These are phyloP conservation scores for Rhogogaster chlorosoma DNA, from an alignment of 2,888 invertebrate species.

Conservation along the genomic window DNA sequence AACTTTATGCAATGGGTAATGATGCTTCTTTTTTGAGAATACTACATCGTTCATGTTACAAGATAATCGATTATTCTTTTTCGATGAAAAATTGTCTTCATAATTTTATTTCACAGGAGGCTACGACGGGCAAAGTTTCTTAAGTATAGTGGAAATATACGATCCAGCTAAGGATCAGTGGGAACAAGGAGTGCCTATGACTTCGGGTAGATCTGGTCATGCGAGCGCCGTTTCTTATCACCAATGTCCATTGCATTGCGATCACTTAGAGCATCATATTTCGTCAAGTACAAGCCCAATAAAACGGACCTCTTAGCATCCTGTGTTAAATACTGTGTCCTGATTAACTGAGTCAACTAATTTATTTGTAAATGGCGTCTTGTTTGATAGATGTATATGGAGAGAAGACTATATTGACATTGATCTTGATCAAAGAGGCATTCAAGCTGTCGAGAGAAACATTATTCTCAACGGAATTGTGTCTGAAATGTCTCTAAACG, in stretches of 20 bases:
- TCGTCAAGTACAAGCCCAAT: constrained; percentile 61
- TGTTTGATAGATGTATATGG: constrained; percentile 40
- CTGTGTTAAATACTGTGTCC: constrained; percentile 21
- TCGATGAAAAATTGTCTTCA: not conserved
- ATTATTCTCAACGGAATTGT: not conserved
- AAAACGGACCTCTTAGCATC: constrained; percentile 46
- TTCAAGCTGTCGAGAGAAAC: not conserved
- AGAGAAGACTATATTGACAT: constrained; percentile 53
- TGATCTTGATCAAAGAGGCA: constrained; percentile 4
- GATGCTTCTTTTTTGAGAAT: constrained; percentile 40
- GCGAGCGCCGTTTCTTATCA: constrained; percentile 94
- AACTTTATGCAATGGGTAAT: constrained; percentile 93
- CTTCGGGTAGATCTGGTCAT: constrained; percentile 94
- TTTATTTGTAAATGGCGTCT: constrained; percentile 35
- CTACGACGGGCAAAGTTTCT: constrained; percentile 92
- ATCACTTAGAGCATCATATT: constrained; percentile 69
- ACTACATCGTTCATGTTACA: not conserved
- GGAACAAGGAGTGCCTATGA: constrained; percentile 88
- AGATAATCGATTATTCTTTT: not conserved
- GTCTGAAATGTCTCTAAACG: not conserved
- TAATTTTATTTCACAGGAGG: constrained; percentile 83
- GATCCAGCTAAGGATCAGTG: constrained; percentile 89
- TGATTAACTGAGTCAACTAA: not conserved
- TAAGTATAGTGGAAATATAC: constrained; percentile 93
- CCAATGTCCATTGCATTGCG: constrained; percentile 80